A percentile compares a stretch with the other conserved stretches of the same genome.
Conservation (phyloP, 1,140 invertebrate species). For the Cephus cinctus region DNA sequence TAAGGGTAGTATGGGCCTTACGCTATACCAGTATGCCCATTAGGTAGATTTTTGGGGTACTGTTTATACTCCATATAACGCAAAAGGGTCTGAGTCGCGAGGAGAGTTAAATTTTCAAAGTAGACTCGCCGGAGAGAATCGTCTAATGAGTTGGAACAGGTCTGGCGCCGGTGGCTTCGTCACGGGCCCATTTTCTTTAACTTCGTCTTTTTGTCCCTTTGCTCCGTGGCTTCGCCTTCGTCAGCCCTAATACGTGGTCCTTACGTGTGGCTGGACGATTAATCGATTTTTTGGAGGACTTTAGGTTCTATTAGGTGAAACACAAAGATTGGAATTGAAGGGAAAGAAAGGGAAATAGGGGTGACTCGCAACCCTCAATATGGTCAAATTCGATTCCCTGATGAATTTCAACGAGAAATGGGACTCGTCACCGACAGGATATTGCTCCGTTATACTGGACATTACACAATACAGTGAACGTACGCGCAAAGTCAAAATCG, state of each 20-base stretch:
- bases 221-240: no score
- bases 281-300: no score
- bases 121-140: conserved; percentile 41
- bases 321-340: not conserved
- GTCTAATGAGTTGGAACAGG: conserved; percentile 47
- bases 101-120: not conserved
- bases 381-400: no score
- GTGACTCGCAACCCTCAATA: no score
- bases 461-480: conserved; percentile 39
- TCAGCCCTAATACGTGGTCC: no score
- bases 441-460: conserved; percentile 37
- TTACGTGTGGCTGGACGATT: no score
- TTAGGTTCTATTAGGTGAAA: not conserved
- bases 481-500: conserved; percentile 30
- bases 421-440: conserved; percentile 33
- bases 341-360: no score
- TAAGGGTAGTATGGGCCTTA: no score
- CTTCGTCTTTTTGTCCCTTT: conserved; percentile 30
- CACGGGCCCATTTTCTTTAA: conserved; percentile 40
- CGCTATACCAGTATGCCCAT: no score
- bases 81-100: conserved; percentile 2
- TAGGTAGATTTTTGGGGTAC: no score
- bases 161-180: conserved; percentile 47
- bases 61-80: no score
- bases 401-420: no score